Conservation (phyloP, 2,888 invertebrate genomes). For the Rotaria sp. region DNA sequence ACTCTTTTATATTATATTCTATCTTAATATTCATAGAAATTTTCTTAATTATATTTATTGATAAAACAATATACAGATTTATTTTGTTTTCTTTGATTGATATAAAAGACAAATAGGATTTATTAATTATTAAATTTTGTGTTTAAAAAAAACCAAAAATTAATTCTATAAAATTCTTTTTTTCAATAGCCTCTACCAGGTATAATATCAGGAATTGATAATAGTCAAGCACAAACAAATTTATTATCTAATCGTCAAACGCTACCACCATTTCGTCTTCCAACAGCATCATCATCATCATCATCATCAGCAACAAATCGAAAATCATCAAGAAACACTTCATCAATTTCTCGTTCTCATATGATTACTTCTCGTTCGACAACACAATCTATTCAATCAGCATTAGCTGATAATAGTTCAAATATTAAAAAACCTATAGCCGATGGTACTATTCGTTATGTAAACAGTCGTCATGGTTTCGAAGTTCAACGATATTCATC, state of each 20-base stretch:
- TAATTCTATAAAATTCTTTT: neutral
- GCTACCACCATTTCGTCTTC: neutral
- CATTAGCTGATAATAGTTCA: neutral
- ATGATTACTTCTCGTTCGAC: neutral
- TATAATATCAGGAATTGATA: neutral
- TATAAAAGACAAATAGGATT: too few relatives aligned
- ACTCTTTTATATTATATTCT: too few relatives aligned
- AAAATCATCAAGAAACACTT: neutral
- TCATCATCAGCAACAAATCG: neutral
- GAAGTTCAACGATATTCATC: constrained; percentile 21
- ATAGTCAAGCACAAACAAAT: neutral
- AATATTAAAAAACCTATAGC: neutral
- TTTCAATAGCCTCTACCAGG: neutral
- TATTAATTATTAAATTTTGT: too few relatives aligned
- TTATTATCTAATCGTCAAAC: neutral
- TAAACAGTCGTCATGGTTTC: neutral
- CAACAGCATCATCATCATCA: neutral
- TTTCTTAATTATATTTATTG: too few relatives aligned
- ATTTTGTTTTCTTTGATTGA: too few relatives aligned
- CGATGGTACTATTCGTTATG: neutral
- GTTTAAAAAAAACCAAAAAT: too few relatives aligned
- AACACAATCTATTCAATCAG: neutral
- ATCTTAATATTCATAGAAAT: too few relatives aligned
- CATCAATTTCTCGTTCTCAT: neutral
- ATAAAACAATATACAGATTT: too few relatives aligned